These are phyloP conservation scores for Azorinus chamasolen DNA, from an alignment of 2,888 invertebrate genomes.

Conservation along the genomic window DNA sequence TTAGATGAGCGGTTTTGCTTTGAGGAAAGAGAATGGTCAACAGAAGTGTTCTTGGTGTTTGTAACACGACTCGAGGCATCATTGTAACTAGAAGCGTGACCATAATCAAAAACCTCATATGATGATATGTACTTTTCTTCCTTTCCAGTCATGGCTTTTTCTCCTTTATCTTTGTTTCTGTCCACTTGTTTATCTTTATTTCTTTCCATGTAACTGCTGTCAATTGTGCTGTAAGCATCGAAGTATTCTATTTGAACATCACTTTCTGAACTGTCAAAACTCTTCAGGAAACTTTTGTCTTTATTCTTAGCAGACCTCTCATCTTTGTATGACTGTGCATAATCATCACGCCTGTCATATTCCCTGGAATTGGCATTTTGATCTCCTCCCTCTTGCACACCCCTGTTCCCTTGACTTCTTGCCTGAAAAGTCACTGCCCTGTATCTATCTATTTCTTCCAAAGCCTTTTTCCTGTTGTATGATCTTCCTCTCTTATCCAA, in stretches of 20 bases:
- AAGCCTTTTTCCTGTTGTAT: constrained; percentile 30
- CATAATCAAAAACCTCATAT: too few relatives aligned
- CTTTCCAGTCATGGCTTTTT: not conserved
- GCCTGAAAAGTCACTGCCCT: too few relatives aligned
- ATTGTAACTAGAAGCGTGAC: too few relatives aligned
- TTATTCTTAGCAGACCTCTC: not conserved
- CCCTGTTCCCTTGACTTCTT: too few relatives aligned
- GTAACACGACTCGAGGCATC: too few relatives aligned
- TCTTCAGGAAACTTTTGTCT: not conserved
- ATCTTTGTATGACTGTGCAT: not conserved
- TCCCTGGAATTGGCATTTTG: not conserved
- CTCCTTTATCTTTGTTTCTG: not conserved
- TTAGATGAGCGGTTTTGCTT: too few relatives aligned
- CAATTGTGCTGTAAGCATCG: not conserved
- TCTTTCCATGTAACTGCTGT: not conserved
- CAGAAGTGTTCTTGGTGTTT: too few relatives aligned
- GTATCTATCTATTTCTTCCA: constrained; percentile 50
- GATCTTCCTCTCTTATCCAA: not conserved
- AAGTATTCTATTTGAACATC: not conserved
- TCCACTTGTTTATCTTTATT: constrained; percentile 1
- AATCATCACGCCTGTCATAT: not conserved
- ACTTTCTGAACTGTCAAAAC: not conserved
- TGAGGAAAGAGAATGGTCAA: too few relatives aligned
- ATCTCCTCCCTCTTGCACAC: too few relatives aligned
- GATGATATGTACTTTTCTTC: not conserved